Conservation (phyloP, 2,888 invertebrate species). For the Synergus itoensis region DNA sequence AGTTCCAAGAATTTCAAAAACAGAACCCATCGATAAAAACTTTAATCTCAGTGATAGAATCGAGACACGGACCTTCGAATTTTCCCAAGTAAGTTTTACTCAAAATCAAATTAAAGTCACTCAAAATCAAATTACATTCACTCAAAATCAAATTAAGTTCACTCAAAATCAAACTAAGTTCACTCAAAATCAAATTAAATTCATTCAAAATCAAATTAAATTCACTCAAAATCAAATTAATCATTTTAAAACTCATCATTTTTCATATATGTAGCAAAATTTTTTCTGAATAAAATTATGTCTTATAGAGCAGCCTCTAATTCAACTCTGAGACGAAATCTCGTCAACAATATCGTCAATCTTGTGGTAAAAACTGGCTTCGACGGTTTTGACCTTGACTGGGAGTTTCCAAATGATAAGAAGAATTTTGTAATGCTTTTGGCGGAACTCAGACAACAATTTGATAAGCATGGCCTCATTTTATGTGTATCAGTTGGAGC, state of each 20-base stretch:
- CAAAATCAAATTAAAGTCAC: too few relatives aligned
- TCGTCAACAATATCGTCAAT: constrained; percentile 80
- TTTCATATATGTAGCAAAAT: background rate
- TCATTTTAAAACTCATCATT: too few relatives aligned
- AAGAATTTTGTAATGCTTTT: constrained; percentile 80
- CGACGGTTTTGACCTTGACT: constrained; percentile 86
- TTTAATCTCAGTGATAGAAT: background rate
- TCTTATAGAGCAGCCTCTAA: background rate
- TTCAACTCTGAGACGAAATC: constrained; percentile 75
- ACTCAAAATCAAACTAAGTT: too few relatives aligned
- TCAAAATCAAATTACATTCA: too few relatives aligned
- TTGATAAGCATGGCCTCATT: constrained; percentile 78
- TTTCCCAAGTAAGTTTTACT: background rate
- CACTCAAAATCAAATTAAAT: too few relatives aligned
- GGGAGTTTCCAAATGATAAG: constrained; percentile 84
- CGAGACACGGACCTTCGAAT: background rate
- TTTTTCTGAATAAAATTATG: too few relatives aligned
- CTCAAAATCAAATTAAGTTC: too few relatives aligned
- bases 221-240: too few relatives aligned
- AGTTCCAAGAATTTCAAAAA: background rate
- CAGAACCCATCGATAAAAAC: background rate
- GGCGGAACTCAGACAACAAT: constrained; percentile 80
- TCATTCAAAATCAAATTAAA: too few relatives aligned
- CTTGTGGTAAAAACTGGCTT: constrained; percentile 82
- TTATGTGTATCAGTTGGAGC: constrained; percentile 79